These are phyloP conservation scores for Steinernema khuongi DNA, from an alignment of 1,140 invertebrate genomes.

Conservation along the genomic window DNA sequence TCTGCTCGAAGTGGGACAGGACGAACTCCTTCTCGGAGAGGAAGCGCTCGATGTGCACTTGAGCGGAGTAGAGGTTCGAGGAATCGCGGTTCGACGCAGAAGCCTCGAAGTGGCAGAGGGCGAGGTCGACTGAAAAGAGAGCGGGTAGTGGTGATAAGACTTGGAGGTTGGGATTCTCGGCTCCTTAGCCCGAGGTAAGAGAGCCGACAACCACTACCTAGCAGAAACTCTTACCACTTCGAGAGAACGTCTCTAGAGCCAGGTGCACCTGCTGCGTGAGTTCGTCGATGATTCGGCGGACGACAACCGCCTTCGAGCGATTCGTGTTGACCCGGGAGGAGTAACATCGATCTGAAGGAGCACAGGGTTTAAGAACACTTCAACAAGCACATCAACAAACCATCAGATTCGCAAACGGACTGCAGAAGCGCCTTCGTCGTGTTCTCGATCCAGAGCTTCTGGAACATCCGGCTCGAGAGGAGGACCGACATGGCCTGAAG, in stretches of 20 bases:
- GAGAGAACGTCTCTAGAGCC: neutral
- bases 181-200: too few species aligned
- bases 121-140: neutral
- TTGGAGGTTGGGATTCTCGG: too few species aligned
- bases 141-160: too few species aligned
- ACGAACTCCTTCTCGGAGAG: neutral
- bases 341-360: neutral
- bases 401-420: neutral
- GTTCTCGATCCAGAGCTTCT: conserved; percentile 2
- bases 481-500: neutral
- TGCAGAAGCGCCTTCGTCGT: neutral
- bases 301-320: neutral
- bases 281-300: neutral
- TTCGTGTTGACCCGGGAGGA: neutral
- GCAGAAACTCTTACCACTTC: neutral
- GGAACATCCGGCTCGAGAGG: neutral
- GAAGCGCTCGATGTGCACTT: neutral
- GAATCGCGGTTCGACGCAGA: neutral
- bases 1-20: neutral
- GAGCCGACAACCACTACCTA: too few species aligned
- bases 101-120: neutral
- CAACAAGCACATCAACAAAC: neutral
- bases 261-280: neutral
- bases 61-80: neutral
- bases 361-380: too few species aligned